These are phyloP conservation scores for Argya squamiceps DNA, from an alignment of 2,797 vertebrate genomes.

Conservation along the genomic window DNA sequence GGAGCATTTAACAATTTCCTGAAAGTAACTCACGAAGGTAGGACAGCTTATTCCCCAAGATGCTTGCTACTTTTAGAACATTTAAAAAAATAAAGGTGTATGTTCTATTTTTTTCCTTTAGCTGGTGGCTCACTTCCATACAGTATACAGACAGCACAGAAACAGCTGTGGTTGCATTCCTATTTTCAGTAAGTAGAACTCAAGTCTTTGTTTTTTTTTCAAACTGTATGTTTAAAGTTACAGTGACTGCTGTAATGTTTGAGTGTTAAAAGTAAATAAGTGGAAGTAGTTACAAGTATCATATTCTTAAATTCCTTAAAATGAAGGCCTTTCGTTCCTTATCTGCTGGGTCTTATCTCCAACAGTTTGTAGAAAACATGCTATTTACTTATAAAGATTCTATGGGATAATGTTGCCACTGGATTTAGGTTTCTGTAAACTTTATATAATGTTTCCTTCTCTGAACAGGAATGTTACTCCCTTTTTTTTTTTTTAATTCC, in stretches of 20 bases:
- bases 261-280: not conserved
- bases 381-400: not conserved
- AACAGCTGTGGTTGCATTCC: constrained; percentile 92
- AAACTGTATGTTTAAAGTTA: not conserved
- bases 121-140: constrained; percentile 97
- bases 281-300: not conserved
- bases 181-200: constrained; percentile 91
- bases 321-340: not conserved
- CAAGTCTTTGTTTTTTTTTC: not conserved
- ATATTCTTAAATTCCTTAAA: not conserved
- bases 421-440: not conserved
- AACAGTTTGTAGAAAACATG: not conserved
- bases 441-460: not conserved
- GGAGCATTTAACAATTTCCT: not conserved
- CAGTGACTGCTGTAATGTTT: not conserved
- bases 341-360: not conserved
- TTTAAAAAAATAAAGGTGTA: not conserved
- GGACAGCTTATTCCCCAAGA: not conserved
- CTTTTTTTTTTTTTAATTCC: not conserved
- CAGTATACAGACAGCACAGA: constrained; percentile 94
- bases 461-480: not conserved
- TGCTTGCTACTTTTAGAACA: not conserved
- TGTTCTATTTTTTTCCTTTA: constrained; percentile 60
- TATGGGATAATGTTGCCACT: not conserved
- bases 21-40: not conserved